phyloP scores from a whole-genome alignment of 2,888 invertebrate species.

The Microplitis manilae region DNA sequence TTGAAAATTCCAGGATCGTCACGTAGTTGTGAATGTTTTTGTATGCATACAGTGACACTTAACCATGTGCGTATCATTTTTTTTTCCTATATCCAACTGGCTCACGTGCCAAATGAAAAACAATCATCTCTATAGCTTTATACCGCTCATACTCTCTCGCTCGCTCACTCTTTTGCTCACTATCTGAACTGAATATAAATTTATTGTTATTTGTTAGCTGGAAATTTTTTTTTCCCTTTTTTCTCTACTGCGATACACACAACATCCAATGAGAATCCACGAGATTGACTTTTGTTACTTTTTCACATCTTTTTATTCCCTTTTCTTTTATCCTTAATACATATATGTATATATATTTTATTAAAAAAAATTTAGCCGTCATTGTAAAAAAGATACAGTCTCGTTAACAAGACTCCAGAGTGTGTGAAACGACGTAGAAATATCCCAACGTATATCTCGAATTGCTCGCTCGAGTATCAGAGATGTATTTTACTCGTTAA shows the following conservation, averaged over 20 bases:
- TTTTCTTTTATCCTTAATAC: slow-evolving; percentile 4
- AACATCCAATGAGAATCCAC: slow-evolving; percentile 19
- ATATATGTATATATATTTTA: neutral
- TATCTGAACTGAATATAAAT: slow-evolving; percentile 33
- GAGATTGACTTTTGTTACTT: slow-evolving; percentile 38
- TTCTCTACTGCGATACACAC: neutral
- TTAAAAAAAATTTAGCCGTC: slow-evolving; percentile 19
- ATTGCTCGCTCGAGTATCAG: neutral
- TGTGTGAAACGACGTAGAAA: slow-evolving; percentile 31
- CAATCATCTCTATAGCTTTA: slow-evolving; percentile 36
- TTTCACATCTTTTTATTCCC: slow-evolving; percentile 13
- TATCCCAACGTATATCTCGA: neutral
- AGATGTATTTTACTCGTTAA: slow-evolving; percentile 16
- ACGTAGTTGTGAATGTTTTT: slow-evolving; percentile 38
- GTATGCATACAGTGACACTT: slow-evolving; percentile 22
- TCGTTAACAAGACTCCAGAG: slow-evolving; percentile 19
- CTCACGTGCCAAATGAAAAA: slow-evolving; percentile 40
- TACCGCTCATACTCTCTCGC: slow-evolving; percentile 5
- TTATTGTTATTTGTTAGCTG: slow-evolving; percentile 40
- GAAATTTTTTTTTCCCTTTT: slow-evolving; percentile 22
- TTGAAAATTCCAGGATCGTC: slow-evolving; percentile 32
- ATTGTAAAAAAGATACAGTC: neutral
- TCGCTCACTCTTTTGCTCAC: slow-evolving; percentile 7
- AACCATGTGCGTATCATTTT: slow-evolving; percentile 36
- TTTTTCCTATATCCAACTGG: slow-evolving; percentile 38